phyloP scores from a whole-genome alignment of 2,888 invertebrate genomes.

The Lagria hirta region DNA sequence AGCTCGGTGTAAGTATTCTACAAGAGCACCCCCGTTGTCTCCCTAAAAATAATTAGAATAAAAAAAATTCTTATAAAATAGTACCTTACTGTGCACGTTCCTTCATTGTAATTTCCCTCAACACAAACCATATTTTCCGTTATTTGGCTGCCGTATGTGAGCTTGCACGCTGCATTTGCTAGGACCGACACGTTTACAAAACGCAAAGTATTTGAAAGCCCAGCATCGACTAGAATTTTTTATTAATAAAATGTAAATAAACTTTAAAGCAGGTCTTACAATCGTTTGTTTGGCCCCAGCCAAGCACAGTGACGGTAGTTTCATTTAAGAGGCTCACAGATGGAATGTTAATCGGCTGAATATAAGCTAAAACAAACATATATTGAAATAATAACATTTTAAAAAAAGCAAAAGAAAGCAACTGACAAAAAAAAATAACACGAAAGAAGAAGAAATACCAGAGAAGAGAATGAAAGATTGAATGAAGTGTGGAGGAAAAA shows the following conservation, averaged over 20 bases:
- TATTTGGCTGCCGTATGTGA: slow-evolving; percentile 9
- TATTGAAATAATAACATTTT: not conserved
- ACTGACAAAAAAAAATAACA: too few species aligned
- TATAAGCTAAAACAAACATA: slow-evolving; percentile 10
- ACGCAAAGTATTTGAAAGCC: slow-evolving; percentile 4
- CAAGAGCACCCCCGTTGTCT: slow-evolving; percentile 13
- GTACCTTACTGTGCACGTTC: slow-evolving; percentile 9
- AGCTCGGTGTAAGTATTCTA: slow-evolving; percentile 5
- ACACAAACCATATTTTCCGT: slow-evolving; percentile 13
- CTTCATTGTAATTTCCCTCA: slow-evolving; percentile 15
- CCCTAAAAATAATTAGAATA: slow-evolving; percentile 7
- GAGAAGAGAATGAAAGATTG: too few species aligned
- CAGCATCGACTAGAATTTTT: not conserved
- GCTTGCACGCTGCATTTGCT: slow-evolving; percentile 8
- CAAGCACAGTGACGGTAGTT: slow-evolving; percentile 4
- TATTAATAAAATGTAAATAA: not conserved
- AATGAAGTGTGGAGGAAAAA: too few species aligned
- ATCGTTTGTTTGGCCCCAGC: slow-evolving; percentile 15
- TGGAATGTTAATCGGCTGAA: slow-evolving; percentile 9
- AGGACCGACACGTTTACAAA: slow-evolving; percentile 5
- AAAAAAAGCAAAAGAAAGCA: too few species aligned
- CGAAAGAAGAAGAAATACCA: too few species aligned
- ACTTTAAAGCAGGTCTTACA: slow-evolving; percentile 7
- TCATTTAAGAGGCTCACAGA: slow-evolving; percentile 5
- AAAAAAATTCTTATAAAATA: not conserved